Evolutionary conservation across 2,113 vertebrate genomes (phyloP).

Genomic region (Diglossa brunneiventris): DNA sequence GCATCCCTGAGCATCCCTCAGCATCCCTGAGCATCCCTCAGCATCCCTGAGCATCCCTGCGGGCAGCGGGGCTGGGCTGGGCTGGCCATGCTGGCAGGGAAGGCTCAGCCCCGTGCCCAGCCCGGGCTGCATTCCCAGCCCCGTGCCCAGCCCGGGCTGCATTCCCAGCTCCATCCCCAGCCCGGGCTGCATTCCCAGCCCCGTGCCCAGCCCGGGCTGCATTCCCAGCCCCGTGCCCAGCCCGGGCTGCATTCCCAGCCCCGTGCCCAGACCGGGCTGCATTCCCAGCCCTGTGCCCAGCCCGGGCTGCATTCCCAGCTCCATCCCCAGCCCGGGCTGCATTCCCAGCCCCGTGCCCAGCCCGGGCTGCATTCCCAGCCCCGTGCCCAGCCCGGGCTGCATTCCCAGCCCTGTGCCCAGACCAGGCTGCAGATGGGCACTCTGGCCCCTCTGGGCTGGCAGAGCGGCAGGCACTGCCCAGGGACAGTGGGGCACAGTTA

Average conservation of each 20-base stretch:
- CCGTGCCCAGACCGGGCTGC: neutral
- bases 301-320: neutral
- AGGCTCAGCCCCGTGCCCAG: neutral
- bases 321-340: neutral
- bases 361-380: neutral
- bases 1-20: too few species aligned
- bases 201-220: neutral
- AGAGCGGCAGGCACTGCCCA: fast-evolving
- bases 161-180: too few species aligned
- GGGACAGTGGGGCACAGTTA: neutral
- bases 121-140: neutral
- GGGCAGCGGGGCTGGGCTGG: too few species aligned
- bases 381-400: neutral
- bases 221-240: too few species aligned
- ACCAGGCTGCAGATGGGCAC: neutral
- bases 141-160: too few species aligned
- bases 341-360: neutral
- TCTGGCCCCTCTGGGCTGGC: neutral
- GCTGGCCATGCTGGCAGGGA: neutral
- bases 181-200: neutral
- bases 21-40: too few species aligned
- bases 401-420: neutral
- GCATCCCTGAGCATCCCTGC: too few species aligned
- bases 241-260: too few species aligned
- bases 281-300: neutral